Evolutionary conservation across 2,888 invertebrate genomes (phyloP).

Genomic region (Eurois occulta): DNA sequence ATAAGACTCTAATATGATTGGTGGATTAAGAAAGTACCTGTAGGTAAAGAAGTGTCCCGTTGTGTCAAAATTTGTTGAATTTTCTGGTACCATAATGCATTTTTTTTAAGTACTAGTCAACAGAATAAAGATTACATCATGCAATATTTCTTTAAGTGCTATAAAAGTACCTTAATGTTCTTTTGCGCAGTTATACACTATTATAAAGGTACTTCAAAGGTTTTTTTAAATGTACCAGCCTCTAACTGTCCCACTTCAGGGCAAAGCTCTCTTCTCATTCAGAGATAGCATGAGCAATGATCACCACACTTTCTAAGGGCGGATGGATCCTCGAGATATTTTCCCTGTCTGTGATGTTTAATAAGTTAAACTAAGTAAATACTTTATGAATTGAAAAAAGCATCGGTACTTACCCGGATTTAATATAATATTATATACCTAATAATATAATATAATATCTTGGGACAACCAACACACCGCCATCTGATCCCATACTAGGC

Average conservation of each 20-base stretch:
- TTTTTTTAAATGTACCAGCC: background rate
- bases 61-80: background rate
- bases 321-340: background rate
- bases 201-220: background rate
- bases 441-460: too few relatives aligned
- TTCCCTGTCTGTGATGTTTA: background rate
- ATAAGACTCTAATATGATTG: conserved; percentile 47
- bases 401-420: background rate
- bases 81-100: background rate
- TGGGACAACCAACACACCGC: too few relatives aligned
- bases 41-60: too few relatives aligned
- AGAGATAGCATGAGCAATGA: too few relatives aligned
- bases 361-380: background rate
- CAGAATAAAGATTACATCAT: background rate
- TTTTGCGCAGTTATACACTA: background rate
- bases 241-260: background rate
- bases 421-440: too few relatives aligned
- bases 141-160: too few relatives aligned
- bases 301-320: too few relatives aligned
- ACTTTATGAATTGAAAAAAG: background rate
- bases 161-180: background rate
- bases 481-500: too few relatives aligned
- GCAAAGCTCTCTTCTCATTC: background rate
- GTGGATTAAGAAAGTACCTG: conserved; percentile 7
- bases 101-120: background rate